Conservation (phyloP, 1,140 invertebrate species). For the Drosophila kikkawai region DNA sequence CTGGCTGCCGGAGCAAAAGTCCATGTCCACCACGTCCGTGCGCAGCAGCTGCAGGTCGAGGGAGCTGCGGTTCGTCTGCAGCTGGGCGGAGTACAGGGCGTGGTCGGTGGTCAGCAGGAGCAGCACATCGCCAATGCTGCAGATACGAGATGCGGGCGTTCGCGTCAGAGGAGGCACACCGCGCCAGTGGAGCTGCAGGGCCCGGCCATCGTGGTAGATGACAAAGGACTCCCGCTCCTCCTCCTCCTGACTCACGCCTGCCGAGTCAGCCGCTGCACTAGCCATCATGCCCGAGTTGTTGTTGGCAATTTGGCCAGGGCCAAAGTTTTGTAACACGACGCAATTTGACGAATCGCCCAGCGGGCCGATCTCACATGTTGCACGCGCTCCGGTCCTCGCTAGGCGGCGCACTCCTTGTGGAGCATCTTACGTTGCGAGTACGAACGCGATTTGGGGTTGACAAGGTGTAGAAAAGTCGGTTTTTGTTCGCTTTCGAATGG, state of each 20-base stretch:
- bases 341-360: constrained; percentile 30
- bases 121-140: constrained; percentile 21
- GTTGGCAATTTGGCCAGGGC: constrained; percentile 36
- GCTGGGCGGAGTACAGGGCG: constrained; percentile 49
- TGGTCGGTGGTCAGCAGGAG: constrained; percentile 74
- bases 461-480: not conserved
- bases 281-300: constrained; percentile 44
- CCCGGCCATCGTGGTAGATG: constrained; percentile 49
- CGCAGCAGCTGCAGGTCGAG: constrained; percentile 55
- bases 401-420: not conserved
- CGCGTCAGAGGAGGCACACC: constrained; percentile 62
- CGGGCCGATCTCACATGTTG: constrained; percentile 25
- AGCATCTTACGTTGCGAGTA: constrained; percentile 8
- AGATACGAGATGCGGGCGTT: constrained; percentile 60
- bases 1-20: constrained; percentile 58
- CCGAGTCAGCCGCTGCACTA: constrained; percentile 30
- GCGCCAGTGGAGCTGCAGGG: constrained; percentile 62
- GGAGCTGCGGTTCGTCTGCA: constrained; percentile 1
- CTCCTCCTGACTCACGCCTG: constrained; percentile 15
- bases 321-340: constrained; percentile 52
- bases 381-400: not conserved
- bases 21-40: constrained; percentile 66
- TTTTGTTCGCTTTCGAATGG: constrained; percentile 29
- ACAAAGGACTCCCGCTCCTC: constrained; percentile 49
- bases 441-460: constrained; percentile 6